Evolutionary conservation across 2,797 vertebrate species (phyloP), one percentile per base, ranked within the genome.

Genomic region (Siniperca undulata): DNA sequence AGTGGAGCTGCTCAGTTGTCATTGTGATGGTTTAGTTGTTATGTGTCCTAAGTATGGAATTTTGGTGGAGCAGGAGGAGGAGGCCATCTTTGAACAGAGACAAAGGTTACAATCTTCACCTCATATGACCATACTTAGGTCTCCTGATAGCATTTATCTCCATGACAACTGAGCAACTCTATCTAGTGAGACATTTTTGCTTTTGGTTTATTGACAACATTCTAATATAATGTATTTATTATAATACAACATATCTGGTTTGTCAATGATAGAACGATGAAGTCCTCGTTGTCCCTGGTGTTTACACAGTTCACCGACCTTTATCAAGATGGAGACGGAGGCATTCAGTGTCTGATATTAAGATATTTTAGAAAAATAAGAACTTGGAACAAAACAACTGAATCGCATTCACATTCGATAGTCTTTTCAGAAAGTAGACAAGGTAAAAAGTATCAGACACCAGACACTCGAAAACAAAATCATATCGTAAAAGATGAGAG

Each of bases 201-300:
- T 38, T 53, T 36, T 52, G 20, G 34, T 50, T 38, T 38, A 12
- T 14, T 13, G 12, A 52, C 34, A 13, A 34, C 10, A 71, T 20
- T 48, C 17, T 10, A 16, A 53, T n/a, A 7, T 56, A 3, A 19
- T 69, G 16, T 50, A 14, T 56, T 64, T 46, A 10, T 20, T 17
- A 50, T 53, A 22, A 3, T 52, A 19, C 1, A 24, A 2, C 16
- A 50, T 22, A 70, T 52, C 36, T 2, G 24, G n/a, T 13, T 46
- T 44, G 24, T 36, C 3, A 44, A 10, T 2, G 13, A 34, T 8
- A 24, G 22, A 77, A 13, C 7, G 0, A 48, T 16, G 0, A 48
- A 34, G 20, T n/a, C 5, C 11, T 20, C 1, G 1, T 27, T 9
- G 16, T 30, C 0, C 1, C 0, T 20, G n/a, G n/a, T 30, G n/a